phyloP scores from a whole-genome alignment of 2,113 vertebrate species.

The Varanus salvator region DNA sequence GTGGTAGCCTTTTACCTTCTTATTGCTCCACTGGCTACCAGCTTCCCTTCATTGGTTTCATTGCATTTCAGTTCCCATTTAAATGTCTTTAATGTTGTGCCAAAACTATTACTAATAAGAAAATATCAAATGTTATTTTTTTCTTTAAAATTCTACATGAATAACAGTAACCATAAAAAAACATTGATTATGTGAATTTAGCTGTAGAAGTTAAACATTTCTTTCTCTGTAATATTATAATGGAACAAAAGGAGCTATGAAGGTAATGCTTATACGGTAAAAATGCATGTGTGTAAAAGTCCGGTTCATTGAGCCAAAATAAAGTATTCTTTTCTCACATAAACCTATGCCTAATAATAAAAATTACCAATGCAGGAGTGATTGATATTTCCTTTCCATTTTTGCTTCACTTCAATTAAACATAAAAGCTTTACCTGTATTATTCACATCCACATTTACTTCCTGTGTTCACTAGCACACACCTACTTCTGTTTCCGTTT shows the following conservation, averaged over 20 bases:
- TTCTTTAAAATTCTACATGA: background rate
- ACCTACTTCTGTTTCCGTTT: slow-evolving; percentile 54
- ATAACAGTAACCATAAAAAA: slow-evolving; percentile 11
- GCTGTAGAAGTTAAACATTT: slow-evolving; percentile 30
- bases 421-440: slow-evolving; percentile 66
- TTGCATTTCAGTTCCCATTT: slow-evolving; percentile 42
- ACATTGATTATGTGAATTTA: slow-evolving; percentile 19
- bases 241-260: slow-evolving; percentile 35
- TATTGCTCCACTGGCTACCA: background rate
- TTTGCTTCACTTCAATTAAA: slow-evolving; percentile 63
- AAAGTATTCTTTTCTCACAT: slow-evolving; percentile 55
- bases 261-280: slow-evolving; percentile 45
- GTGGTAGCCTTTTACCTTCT: background rate
- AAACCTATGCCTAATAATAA: slow-evolving; percentile 52
- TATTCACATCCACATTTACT: slow-evolving; percentile 55
- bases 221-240: slow-evolving; percentile 40
- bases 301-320: slow-evolving; percentile 57
- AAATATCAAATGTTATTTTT: slow-evolving; percentile 27
- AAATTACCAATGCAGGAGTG: slow-evolving; percentile 62
- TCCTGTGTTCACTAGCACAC: slow-evolving; percentile 50
- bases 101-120: background rate
- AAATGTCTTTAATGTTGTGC: slow-evolving; percentile 39
- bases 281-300: slow-evolving; percentile 50
- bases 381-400: slow-evolving; percentile 65
- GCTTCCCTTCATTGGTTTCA: slow-evolving; percentile 14